These are phyloP conservation scores for Battus philenor DNA, from an alignment of 1,140 invertebrate species.

Conservation along the genomic window DNA sequence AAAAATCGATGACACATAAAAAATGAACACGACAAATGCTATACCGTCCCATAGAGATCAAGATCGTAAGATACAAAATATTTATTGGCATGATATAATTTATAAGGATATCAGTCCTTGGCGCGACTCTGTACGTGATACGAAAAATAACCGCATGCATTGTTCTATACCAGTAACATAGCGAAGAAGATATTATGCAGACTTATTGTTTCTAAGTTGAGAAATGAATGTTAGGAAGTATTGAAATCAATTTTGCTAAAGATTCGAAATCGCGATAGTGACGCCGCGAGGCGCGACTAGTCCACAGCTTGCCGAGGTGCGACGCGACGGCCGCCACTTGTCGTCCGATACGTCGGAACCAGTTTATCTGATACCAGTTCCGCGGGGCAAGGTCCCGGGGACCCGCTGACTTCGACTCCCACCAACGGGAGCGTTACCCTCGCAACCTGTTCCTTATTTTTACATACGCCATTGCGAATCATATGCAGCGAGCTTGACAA, in stretches of 20 bases:
- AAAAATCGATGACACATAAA: too few species aligned
- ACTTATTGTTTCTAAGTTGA: too few species aligned
- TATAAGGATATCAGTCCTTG: slow-evolving; percentile 8
- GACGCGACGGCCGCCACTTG: background rate
- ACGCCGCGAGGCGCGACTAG: background rate
- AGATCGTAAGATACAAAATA: background rate
- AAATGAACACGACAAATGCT: too few species aligned
- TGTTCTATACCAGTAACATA: background rate
- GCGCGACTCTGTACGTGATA: slow-evolving; percentile 9
- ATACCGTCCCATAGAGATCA: too few species aligned
- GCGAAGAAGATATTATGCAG: too few species aligned
- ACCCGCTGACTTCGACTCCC: slow-evolving; percentile 1
- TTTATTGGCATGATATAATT: slow-evolving; percentile 5
- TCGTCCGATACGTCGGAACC: slow-evolving; percentile 1
- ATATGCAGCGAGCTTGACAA: too few species aligned
- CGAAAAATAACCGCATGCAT: slow-evolving; percentile 10
- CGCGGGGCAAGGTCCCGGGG: background rate
- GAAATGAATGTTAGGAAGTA: background rate
- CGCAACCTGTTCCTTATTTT: slow-evolving; percentile 13
- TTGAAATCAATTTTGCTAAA: too few species aligned
- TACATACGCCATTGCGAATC: slow-evolving; percentile 10
- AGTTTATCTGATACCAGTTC: slow-evolving; percentile 3
- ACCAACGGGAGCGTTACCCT: slow-evolving; percentile 12
- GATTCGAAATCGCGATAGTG: background rate
- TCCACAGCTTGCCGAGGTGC: too few species aligned